phyloP scores from a whole-genome alignment of 2,888 invertebrate genomes.

The Cephus sareptanus region DNA sequence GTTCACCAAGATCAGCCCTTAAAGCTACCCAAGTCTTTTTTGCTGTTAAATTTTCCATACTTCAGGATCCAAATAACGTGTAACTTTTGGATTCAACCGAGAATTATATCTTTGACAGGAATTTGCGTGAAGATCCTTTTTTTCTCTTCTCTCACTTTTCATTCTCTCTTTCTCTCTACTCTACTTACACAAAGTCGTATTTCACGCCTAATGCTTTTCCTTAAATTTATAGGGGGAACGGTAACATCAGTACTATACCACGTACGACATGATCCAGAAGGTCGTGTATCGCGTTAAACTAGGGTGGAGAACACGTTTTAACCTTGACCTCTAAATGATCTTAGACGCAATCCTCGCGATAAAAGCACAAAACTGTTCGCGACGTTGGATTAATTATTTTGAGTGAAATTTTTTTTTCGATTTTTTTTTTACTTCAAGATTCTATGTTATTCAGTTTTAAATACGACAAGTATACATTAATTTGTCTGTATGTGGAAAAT shows the following conservation, averaged over 20 bases:
- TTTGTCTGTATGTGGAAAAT: background rate
- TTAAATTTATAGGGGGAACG: conserved; percentile 37
- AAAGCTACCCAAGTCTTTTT: background rate
- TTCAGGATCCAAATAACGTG: background rate
- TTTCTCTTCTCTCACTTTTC: background rate
- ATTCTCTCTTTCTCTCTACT: background rate
- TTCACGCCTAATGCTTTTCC: conserved; percentile 10
- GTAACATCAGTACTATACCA: conserved; percentile 30
- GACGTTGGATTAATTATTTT: background rate
- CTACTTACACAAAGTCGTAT: background rate
- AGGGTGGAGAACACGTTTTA: background rate
- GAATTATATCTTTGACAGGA: background rate
- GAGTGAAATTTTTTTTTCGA: no score
- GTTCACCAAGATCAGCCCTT: background rate
- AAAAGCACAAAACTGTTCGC: background rate
- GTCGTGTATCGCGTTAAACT: background rate
- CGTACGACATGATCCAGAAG: conserved; percentile 8
- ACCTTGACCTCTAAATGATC: background rate
- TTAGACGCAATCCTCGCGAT: background rate
- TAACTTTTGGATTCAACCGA: background rate
- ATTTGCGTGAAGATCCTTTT: background rate
- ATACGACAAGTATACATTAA: background rate
- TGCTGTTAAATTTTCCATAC: background rate
- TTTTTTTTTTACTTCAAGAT: background rate
- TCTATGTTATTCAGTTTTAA: background rate